Base-by-base conservation (phyloP, 2,888 invertebrate genomes). In the Spatulosminthurus flaviceps region DNA sequence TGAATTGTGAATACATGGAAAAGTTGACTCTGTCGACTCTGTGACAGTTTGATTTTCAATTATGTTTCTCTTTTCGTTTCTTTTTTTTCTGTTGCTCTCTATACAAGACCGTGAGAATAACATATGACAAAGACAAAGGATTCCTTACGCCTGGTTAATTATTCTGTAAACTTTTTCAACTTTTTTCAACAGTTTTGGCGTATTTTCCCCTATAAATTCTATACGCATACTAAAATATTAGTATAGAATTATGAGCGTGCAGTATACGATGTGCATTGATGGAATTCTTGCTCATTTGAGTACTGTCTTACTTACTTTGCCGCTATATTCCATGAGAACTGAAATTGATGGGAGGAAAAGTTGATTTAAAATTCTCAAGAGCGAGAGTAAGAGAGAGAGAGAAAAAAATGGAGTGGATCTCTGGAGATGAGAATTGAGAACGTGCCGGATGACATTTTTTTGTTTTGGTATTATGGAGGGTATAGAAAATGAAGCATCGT, bases 381-480 rank as follows among this genome's bases (percentile, higher is more conserved):
- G n/a, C 51, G 16, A 13, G 16, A 51, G 51, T 51, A 9, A 19
- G 29, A 26, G 22, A 19, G 41, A 71, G n/a, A 43, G 41, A 72
- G 72, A 42, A 21, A 61, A 60, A 34, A 34, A 34, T 60, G 22
- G 74, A 60, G 51, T 51, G 51, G 16, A 51, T 64, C 28, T 75
- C 75, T 75, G 64, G 34, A 64, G 75, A 75, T 75, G 75, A 75
- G 75, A 75, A 75, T 66, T 64, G 24, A 41, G 61, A 75, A 75
- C 75, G 75, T 75, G 75, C 64, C 28, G 41, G 61, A 34, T 29
- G 64, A 24, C 34, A 64, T 51, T 74, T 74, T 75, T 75, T 75
- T 61, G 51, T 24, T 21, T 51, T 22, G 34, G 34, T 34, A 34
- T 34, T 34, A 34, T 34, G 9, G 34, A 34, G 34, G 9, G 34